These are phyloP conservation scores for Eublepharis macularius DNA, from an alignment of 2,113 vertebrate species.

Conservation along the genomic window DNA sequence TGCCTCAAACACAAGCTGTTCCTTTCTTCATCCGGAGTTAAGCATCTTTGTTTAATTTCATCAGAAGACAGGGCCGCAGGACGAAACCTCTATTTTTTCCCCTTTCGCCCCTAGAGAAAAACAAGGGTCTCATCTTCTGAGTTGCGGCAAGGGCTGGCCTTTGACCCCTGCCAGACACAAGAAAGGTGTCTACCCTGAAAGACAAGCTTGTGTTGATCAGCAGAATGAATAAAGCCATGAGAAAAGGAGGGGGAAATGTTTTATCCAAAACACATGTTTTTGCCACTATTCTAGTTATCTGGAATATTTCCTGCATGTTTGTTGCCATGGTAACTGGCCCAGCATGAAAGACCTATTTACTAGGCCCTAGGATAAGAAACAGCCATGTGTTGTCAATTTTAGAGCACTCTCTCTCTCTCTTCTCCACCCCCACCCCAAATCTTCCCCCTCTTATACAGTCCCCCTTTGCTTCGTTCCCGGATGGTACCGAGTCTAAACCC, in stretches of 20 bases:
- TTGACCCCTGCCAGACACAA: slow-evolving; percentile 4
- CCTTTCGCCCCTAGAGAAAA: not conserved
- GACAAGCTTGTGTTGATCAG: not conserved
- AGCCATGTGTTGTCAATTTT: slow-evolving; percentile 80
- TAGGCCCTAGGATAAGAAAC: slow-evolving; percentile 64
- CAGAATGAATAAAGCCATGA: slow-evolving; percentile 25
- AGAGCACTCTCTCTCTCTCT: slow-evolving; percentile 40
- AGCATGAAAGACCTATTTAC: slow-evolving; percentile 73
- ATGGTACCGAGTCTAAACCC: slow-evolving; percentile 9
- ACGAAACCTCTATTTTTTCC: not conserved
- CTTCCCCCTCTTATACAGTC: not conserved
- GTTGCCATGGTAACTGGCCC: slow-evolving; percentile 74
- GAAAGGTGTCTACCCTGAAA: slow-evolving; percentile 36
- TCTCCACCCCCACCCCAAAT: not conserved
- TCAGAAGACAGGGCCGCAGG: not conserved
- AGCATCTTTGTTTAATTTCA: not conserved
- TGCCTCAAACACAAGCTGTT: not conserved
- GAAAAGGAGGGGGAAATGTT: slow-evolving; percentile 15
- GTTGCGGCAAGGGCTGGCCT: not conserved
- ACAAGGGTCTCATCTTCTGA: slow-evolving; percentile 4
- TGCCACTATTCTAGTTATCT: slow-evolving; percentile 77
- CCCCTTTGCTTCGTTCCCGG: not conserved
- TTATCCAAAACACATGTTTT: slow-evolving; percentile 82
- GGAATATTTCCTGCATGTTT: slow-evolving; percentile 80
- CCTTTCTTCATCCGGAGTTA: not conserved